Base-by-base conservation (phyloP, 2,797 vertebrate genomes). In the Botia almorhae region DNA sequence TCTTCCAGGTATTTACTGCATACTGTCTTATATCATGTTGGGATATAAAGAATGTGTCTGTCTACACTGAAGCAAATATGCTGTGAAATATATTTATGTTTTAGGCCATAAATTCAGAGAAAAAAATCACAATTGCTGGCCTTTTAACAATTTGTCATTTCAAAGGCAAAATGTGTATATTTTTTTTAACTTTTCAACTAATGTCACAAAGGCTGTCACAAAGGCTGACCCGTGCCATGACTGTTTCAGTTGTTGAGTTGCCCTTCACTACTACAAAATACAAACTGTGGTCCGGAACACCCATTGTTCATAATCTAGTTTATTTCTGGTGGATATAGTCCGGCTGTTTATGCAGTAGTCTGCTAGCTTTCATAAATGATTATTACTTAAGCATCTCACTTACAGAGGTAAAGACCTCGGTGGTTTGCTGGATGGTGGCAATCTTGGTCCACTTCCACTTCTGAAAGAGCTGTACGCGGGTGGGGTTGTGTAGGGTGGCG, bases 371-470 rank as follows among this genome's bases (percentile, higher is more conserved):
- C 36, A 17, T 55, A 7, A 36, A 76, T 39, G 4, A 46, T 46
- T 67, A 53, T 10, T n/a, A 16, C 50, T n/a, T 50, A 17, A 53
- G 43, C 19, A 33, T 67, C 12, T 43, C 51, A 86, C 95, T 87
- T 83, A 96, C 95, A 84, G 95, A 96, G 1, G 95, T 96, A 89
- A 96, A 96, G 87, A 96, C 95, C 86, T 96, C 95, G 0, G 95
- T 96, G 82, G 95, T 96, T 91, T 96, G 95, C 88, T 96, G 95
- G 88, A 96, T 96, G 87, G 95, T 96, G 80, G 95, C 95, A 1
- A 96, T 96, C 90, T 95, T 96, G 86, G 94, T 96, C 95, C 95
- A 96, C 56, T 95, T 94, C 95, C 95, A 96, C 86, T 95, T 95
- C 84, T 94, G 93, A 87, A 96, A 96, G 69, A 95, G 95, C 81